Evolutionary conservation across 2,113 vertebrate species (phyloP).

Genomic region (Eulemur rufifrons): DNA sequence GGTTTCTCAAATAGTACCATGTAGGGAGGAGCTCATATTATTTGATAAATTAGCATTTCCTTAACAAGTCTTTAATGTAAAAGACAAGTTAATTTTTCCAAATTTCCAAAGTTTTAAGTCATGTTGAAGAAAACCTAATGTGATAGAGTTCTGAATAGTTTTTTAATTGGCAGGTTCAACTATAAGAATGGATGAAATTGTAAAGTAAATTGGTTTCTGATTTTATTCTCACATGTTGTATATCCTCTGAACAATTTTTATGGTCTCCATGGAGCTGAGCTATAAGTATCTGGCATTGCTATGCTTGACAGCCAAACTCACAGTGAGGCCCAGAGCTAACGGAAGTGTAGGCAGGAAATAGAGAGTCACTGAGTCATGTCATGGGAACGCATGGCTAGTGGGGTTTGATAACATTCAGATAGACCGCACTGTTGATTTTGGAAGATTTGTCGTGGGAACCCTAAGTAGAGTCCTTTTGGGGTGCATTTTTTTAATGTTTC

Average conservation of each 20-base stretch:
- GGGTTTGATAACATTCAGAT: conserved; percentile 81
- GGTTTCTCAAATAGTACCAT: not conserved
- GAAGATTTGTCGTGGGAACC: conserved; percentile 85
- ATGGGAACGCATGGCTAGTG: conserved; percentile 77
- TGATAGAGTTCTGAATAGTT: not conserved
- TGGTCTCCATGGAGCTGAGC: not conserved
- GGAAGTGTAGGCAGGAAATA: conserved; percentile 84
- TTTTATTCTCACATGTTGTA: not conserved
- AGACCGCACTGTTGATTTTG: conserved; percentile 85
- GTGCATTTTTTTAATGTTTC: conserved; percentile 77
- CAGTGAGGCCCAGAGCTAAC: conserved; percentile 67
- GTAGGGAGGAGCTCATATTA: not conserved
- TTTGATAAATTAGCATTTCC: not conserved
- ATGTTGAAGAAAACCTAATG: not conserved
- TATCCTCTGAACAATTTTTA: not conserved
- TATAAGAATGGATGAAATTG: not conserved
- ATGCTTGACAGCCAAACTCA: conserved; percentile 64
- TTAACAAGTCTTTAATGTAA: not conserved
- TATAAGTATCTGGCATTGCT: conserved; percentile 69
- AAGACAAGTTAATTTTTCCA: not conserved
- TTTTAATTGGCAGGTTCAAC: not conserved
- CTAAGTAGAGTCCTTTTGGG: conserved; percentile 55
- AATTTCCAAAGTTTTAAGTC: not conserved
- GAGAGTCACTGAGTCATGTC: conserved; percentile 83
- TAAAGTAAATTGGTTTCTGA: conserved; percentile 11